phyloP scores from a whole-genome alignment of 2,797 vertebrate species.

The Pempheris klunzingeri region DNA sequence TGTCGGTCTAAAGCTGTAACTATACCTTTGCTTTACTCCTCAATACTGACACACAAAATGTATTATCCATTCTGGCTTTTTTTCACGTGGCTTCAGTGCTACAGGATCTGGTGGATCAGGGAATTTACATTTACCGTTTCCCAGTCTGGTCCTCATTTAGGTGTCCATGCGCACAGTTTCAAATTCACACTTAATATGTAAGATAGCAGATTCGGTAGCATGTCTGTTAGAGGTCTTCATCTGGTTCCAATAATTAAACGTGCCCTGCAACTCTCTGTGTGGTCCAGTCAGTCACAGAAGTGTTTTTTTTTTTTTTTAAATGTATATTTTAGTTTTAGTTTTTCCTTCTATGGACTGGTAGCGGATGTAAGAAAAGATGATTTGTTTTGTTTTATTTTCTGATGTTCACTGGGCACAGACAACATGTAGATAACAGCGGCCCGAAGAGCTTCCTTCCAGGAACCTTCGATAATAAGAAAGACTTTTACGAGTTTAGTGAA shows the following conservation, averaged over 20 bases:
- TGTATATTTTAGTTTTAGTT: slow-evolving; percentile 25
- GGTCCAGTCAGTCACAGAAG: slow-evolving; percentile 76
- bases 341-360: slow-evolving; percentile 38
- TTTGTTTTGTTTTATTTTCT: slow-evolving; percentile 22
- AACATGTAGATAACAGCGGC: slow-evolving; percentile 33
- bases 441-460: background rate
- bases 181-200: slow-evolving; percentile 71
- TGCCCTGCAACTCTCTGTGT: slow-evolving; percentile 79
- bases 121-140: slow-evolving; percentile 42
- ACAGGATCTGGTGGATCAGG: slow-evolving; percentile 40
- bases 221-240: slow-evolving; percentile 67
- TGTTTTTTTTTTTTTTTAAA: slow-evolving; percentile 12
- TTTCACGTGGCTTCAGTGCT: slow-evolving; percentile 8
- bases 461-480: slow-evolving; percentile 2
- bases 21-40: background rate
- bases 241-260: slow-evolving; percentile 81
- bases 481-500: slow-evolving; percentile 31
- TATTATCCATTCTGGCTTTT: background rate
- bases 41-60: background rate
- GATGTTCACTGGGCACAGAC: slow-evolving; percentile 8
- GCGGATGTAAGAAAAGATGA: slow-evolving; percentile 59
- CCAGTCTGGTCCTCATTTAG: slow-evolving; percentile 51
- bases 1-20: background rate
- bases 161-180: slow-evolving; percentile 70
- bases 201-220: slow-evolving; percentile 76